A percentile compares a stretch with the other conserved stretches of the same genome.
phyloP scores from a whole-genome alignment of 2,113 vertebrate genomes.

The Burhinus bistriatus region DNA sequence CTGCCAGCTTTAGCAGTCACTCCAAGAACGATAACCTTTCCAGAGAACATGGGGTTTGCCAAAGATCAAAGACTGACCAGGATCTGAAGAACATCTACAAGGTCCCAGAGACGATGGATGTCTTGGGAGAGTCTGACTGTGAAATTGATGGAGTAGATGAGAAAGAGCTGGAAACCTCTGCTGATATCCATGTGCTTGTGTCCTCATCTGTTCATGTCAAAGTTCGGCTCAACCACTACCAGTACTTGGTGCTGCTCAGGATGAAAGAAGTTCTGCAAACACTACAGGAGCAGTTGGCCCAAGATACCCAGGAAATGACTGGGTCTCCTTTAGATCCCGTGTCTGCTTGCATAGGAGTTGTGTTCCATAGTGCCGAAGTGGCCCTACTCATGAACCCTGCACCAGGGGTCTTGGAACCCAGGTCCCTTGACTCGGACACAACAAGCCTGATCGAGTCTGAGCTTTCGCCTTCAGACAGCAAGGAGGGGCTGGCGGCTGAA shows the following conservation, averaged over 20 bases:
- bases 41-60: slow-evolving; percentile 39
- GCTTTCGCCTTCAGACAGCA: slow-evolving; percentile 73
- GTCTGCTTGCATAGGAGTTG: slow-evolving; percentile 80
- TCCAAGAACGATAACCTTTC: slow-evolving; percentile 19
- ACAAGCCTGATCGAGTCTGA: slow-evolving; percentile 90
- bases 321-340: slow-evolving; percentile 60
- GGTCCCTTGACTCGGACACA: slow-evolving; percentile 86
- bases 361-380: slow-evolving; percentile 82
- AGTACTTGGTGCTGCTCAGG: slow-evolving; percentile 91
- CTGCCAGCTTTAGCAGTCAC: slow-evolving; percentile 73
- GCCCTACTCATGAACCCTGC: slow-evolving; percentile 84
- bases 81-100: slow-evolving; percentile 71
- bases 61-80: slow-evolving; percentile 76
- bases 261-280: slow-evolving; percentile 86
- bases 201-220: slow-evolving; percentile 81
- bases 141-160: neutral
- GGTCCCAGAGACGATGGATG: slow-evolving; percentile 14
- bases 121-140: slow-evolving; percentile 29
- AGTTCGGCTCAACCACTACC: slow-evolving; percentile 93
- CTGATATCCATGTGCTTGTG: slow-evolving; percentile 81
- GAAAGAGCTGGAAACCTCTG: slow-evolving; percentile 71
- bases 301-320: slow-evolving; percentile 72
- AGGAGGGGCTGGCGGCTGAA: slow-evolving; percentile 55
- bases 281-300: slow-evolving; percentile 83
- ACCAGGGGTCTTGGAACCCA: slow-evolving; percentile 54